A percentile compares a stretch with the other conserved stretches of the same genome.
Evolutionary conservation across 1,140 invertebrate genomes (phyloP).

Genomic region (Brachionus koreanus): DNA sequence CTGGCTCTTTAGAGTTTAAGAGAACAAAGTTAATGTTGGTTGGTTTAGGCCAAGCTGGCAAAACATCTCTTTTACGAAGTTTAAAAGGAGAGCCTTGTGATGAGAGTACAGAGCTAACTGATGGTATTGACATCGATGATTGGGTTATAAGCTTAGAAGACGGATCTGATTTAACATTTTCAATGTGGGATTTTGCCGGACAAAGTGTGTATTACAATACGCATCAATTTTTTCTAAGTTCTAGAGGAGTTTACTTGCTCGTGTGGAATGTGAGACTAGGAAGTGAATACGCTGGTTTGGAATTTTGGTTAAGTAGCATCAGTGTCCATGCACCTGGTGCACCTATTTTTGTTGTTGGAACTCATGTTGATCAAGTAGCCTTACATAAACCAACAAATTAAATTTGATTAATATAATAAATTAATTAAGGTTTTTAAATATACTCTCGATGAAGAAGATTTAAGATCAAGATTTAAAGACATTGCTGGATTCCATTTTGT

Average conservation of each 20-base stretch:
- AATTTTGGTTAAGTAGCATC: slow-evolving; percentile 58
- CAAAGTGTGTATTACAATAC: slow-evolving; percentile 59
- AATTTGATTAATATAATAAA: neutral
- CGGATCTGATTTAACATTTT: slow-evolving; percentile 47
- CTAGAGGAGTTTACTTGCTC: slow-evolving; percentile 55
- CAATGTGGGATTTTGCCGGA: slow-evolving; percentile 57
- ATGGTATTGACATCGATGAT: slow-evolving; percentile 54
- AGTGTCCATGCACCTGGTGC: slow-evolving; percentile 56
- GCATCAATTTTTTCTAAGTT: slow-evolving; percentile 58
- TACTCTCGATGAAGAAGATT: slow-evolving; percentile 48
- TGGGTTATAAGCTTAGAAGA: slow-evolving; percentile 48
- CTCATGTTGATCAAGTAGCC: slow-evolving; percentile 50
- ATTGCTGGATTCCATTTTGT: slow-evolving; percentile 53
- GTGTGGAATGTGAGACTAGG: slow-evolving; percentile 56
- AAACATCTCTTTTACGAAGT: slow-evolving; percentile 52
- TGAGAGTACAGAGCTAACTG: slow-evolving; percentile 50
- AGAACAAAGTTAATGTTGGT: slow-evolving; percentile 58
- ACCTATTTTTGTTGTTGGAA: slow-evolving; percentile 55
- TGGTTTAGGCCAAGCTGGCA: slow-evolving; percentile 56
- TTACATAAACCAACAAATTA: too few species aligned
- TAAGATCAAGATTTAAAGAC: slow-evolving; percentile 51
- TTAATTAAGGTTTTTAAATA: slow-evolving; percentile 50
- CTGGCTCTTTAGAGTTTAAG: slow-evolving; percentile 51
- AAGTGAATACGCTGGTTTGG: slow-evolving; percentile 56
- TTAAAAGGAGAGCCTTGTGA: slow-evolving; percentile 11